Evolutionary conservation across 2,797 vertebrate species (phyloP), one percentile per base, ranked within the genome.

Genomic region (Chelon auratus): DNA sequence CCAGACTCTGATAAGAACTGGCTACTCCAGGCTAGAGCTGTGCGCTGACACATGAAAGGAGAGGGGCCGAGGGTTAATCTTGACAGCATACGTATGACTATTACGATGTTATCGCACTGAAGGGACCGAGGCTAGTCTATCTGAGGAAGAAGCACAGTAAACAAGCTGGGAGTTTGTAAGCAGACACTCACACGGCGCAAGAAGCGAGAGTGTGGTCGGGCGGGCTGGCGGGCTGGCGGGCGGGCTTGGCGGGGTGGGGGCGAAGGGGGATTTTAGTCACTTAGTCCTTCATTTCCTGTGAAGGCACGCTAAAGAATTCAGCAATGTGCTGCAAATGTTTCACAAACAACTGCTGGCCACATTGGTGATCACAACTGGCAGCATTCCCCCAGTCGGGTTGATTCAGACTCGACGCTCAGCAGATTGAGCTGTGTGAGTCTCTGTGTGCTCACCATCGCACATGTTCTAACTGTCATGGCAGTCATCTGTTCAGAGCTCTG

Each of bases 351-450:
- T 89, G 89, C 80, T 55, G 84, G 77, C 83, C 88, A 89, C 87
- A 89, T 87, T 89, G 82, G 56, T 73, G 77, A 91, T 90, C 86
- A 86, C 91, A 87, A 89, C 89, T 89, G 92, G 90, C 87, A 89
- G 66, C 79, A 62, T 69, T 84, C 77, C 83, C 75, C 66, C 82
- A 39, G 66, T 76, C 68, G 81, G 12, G 73, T 33, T 71, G 85
- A 81, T 81, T 58, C 47, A 83, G 68, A 72, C 78, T 78, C 55
- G 57, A 74, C 85, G 64, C 82, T 83, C 66, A 66, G 78, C 92
- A 91, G 90, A 91, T 88, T 90, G 90, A 90, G 86, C 81, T 50
- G 85, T 64, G 83, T 9, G 73, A 78, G 78, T 79, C 70, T 81
- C 58, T 78, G 80, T 75, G 82, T 66, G 80, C 73, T 88, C 86